phyloP scores from a whole-genome alignment of 2,113 vertebrate species.

The Cepphus grylle region DNA sequence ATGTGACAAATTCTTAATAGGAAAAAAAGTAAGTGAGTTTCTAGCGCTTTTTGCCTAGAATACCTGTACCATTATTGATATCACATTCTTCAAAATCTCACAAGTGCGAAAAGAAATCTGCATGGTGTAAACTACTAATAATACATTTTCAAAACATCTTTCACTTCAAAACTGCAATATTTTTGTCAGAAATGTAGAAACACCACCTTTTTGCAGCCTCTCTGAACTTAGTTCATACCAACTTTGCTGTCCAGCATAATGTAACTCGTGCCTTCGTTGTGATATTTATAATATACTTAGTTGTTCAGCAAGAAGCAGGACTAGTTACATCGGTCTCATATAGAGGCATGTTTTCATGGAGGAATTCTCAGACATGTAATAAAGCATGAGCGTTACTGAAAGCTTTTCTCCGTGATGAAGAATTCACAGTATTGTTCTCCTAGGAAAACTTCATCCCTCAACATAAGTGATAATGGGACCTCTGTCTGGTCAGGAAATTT shows the following conservation, averaged over 20 bases:
- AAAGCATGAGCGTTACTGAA: not conserved
- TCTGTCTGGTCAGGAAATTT: not conserved
- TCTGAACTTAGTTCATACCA: not conserved
- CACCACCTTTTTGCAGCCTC: not conserved
- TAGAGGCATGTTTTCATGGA: not conserved
- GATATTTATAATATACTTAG: not conserved
- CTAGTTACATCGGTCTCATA: not conserved
- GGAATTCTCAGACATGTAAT: not conserved
- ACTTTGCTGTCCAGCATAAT: not conserved
- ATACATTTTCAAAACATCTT: not conserved
- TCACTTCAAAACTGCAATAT: not conserved
- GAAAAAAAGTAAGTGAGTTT: not conserved
- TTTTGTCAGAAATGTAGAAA: not conserved
- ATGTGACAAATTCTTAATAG: not conserved
- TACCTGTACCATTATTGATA: not conserved
- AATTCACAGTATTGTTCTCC: not conserved
- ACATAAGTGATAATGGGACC: not conserved
- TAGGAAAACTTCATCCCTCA: not conserved
- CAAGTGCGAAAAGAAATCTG: not conserved
- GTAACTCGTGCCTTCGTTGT: not conserved
- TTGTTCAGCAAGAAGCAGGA: not conserved
- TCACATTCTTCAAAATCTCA: not conserved
- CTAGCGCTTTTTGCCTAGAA: not conserved
- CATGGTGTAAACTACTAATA: not conserved
- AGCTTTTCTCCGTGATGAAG: not conserved